phyloP scores from a whole-genome alignment of 2,888 invertebrate genomes.

The Empis livida region DNA sequence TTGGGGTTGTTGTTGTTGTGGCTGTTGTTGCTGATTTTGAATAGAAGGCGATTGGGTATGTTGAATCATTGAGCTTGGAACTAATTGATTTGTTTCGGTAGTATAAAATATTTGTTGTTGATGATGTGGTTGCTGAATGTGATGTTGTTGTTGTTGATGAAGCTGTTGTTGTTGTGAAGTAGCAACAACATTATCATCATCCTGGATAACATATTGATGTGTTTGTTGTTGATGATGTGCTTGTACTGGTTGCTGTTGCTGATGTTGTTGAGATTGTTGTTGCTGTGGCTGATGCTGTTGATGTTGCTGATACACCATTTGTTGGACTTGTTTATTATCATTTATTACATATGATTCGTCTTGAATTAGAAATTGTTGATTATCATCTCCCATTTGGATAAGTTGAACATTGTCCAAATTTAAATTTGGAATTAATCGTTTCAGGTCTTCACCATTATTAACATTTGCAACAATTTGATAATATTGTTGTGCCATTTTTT shows the following conservation, averaged over 20 bases:
- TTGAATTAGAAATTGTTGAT: slow-evolving; percentile 25
- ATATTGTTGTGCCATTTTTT: slow-evolving; percentile 50
- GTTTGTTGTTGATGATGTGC: slow-evolving; percentile 14
- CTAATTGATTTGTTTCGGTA: background rate
- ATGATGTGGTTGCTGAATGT: slow-evolving; percentile 1
- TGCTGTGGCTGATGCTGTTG: slow-evolving; percentile 24
- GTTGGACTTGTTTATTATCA: slow-evolving; percentile 30
- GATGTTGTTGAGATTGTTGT: slow-evolving; percentile 14
- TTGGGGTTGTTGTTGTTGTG: slow-evolving; percentile 14
- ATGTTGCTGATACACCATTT: slow-evolving; percentile 34
- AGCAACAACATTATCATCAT: slow-evolving; percentile 13
- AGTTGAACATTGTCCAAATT: slow-evolving; percentile 38
- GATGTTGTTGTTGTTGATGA: slow-evolving; percentile 4
- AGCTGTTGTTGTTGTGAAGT: slow-evolving; percentile 16
- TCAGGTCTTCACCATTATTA: slow-evolving; percentile 40
- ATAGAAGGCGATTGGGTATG: background rate
- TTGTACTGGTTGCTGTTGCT: slow-evolving; percentile 17
- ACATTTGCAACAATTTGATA: slow-evolving; percentile 51
- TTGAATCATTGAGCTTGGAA: background rate
- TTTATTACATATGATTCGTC: slow-evolving; percentile 36
- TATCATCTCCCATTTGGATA: slow-evolving; percentile 29
- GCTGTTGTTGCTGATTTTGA: slow-evolving; percentile 12
- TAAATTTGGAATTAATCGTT: slow-evolving; percentile 50
- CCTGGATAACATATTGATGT: slow-evolving; percentile 20
- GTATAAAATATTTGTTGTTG: background rate